Percentiles rank a stretch among this genome's conserved stretches.
These are phyloP conservation scores for Phallusia fumigata DNA, from an alignment of 23 tunicate genomes.

Conservation along the genomic window DNA sequence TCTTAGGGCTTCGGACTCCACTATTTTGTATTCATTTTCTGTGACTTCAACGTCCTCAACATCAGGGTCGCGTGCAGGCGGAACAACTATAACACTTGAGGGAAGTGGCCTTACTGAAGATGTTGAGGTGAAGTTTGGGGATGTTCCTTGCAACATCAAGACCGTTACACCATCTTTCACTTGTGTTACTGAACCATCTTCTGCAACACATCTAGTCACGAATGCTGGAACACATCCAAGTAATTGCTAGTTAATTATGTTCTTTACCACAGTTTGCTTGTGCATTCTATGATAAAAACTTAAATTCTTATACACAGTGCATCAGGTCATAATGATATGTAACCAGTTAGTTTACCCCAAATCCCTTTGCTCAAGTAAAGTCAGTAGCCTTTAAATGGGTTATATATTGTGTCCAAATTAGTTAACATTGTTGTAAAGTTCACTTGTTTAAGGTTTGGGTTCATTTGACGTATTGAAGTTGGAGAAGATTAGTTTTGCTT, in stretches of 20 bases:
- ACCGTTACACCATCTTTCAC: slow-evolving; percentile 4
- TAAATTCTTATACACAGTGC: too few relatives aligned
- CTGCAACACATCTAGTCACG: slow-evolving; percentile 33
- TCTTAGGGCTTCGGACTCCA: not conserved
- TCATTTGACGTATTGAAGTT: too few relatives aligned
- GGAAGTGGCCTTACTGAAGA: slow-evolving; percentile 55
- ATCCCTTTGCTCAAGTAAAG: too few relatives aligned
- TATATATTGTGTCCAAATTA: too few relatives aligned
- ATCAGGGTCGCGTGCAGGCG: slow-evolving; percentile 65
- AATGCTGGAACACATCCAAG: slow-evolving; percentile 69
- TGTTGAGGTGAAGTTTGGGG: slow-evolving; percentile 50
- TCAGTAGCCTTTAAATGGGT: too few relatives aligned
- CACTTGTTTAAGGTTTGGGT: too few relatives aligned
- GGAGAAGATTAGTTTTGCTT: too few relatives aligned
- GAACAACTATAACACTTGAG: slow-evolving; percentile 30
- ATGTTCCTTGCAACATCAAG: slow-evolving; percentile 25
- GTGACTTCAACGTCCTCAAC: slow-evolving; percentile 35
- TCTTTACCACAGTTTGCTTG: too few relatives aligned
- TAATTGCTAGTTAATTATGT: slow-evolving; percentile 18
- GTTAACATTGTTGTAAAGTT: too few relatives aligned
- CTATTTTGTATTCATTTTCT: slow-evolving; percentile 28
- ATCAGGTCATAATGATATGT: too few relatives aligned
- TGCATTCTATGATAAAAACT: too few relatives aligned
- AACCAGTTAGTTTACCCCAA: too few relatives aligned
- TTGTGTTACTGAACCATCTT: slow-evolving; percentile 45